These are phyloP conservation scores for Tetraneura akinire DNA, from an alignment of 1,140 invertebrate species.

Conservation along the genomic window DNA sequence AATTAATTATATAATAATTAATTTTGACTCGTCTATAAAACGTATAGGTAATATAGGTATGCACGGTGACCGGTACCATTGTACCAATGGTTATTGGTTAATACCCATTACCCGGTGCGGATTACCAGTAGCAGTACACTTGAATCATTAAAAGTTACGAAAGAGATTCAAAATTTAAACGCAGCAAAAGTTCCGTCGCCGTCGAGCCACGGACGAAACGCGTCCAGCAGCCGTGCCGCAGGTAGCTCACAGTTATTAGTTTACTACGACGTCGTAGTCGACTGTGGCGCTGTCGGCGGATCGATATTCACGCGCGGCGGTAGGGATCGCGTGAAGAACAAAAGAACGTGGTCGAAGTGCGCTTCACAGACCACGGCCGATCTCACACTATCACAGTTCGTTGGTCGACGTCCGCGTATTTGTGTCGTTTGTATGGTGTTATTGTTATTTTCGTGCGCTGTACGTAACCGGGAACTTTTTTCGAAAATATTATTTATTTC, in stretches of 20 bases:
- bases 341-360: not conserved
- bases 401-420: not conserved
- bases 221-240: not conserved
- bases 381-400: not conserved
- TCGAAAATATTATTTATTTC: too few relatives aligned
- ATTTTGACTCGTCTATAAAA: not conserved
- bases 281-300: constrained; percentile 16
- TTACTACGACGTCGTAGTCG: too few relatives aligned
- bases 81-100: not conserved
- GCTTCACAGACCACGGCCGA: constrained; percentile 1
- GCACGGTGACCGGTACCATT: not conserved
- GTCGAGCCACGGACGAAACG: constrained; percentile 1
- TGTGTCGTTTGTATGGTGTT: too few relatives aligned
- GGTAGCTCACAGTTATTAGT: too few relatives aligned
- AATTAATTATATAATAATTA: too few relatives aligned
- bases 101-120: not conserved
- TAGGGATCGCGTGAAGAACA: constrained; percentile 36
- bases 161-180: not conserved
- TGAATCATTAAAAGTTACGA: not conserved
- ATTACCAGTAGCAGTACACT: too few relatives aligned
- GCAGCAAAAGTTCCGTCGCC: not conserved
- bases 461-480: too few relatives aligned
- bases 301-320: not conserved
- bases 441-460: too few relatives aligned
- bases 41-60: too few relatives aligned